A percentile compares a stretch with the other conserved stretches of the same genome.
phyloP scores from a whole-genome alignment of 2,797 vertebrate genomes.

The Tiaroga cobitis region DNA sequence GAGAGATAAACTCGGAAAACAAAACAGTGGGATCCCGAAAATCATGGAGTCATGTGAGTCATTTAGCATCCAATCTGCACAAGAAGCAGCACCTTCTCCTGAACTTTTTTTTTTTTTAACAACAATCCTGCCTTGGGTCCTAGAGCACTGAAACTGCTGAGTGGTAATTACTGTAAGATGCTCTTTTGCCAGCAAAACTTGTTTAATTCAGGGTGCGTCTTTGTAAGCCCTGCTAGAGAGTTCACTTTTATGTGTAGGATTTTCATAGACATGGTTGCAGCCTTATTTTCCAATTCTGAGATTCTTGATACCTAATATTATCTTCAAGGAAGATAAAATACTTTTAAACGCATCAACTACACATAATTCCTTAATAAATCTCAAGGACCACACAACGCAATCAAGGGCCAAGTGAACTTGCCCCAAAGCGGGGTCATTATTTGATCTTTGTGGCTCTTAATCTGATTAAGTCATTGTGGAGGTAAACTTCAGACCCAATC shows the following conservation, averaged over 20 bases:
- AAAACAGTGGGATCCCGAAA: slow-evolving; percentile 80
- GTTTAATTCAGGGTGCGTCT: slow-evolving; percentile 76
- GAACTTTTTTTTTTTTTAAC: neutral
- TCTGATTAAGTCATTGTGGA: slow-evolving; percentile 99
- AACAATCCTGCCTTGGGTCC: slow-evolving; percentile 14
- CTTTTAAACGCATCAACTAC: slow-evolving; percentile 70
- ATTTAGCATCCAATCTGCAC: slow-evolving; percentile 39
- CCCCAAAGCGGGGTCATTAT: slow-evolving; percentile 99
- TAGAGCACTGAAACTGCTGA: slow-evolving; percentile 18
- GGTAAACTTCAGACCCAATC: slow-evolving; percentile 99
- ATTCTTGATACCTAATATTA: neutral
- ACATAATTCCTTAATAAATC: slow-evolving; percentile 95
- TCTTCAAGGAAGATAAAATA: slow-evolving; percentile 51
- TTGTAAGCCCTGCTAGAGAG: slow-evolving; percentile 79
- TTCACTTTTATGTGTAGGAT: slow-evolving; percentile 17
- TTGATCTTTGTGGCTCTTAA: slow-evolving; percentile 99
- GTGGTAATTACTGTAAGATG: slow-evolving; percentile 69
- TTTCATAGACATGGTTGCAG: slow-evolving; percentile 1
- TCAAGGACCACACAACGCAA: slow-evolving; percentile 99
- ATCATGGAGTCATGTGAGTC: slow-evolving; percentile 68
- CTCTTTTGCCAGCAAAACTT: slow-evolving; percentile 70
- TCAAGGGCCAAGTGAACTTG: slow-evolving; percentile 99
- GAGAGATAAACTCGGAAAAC: slow-evolving; percentile 56
- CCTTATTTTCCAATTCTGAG: slow-evolving; percentile 2
- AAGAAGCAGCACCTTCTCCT: slow-evolving; percentile 45